A percentile compares a stretch with the other conserved stretches of the same genome.
Conservation (phyloP, 2,113 vertebrate species). For the Gymnocephalus cernua region DNA sequence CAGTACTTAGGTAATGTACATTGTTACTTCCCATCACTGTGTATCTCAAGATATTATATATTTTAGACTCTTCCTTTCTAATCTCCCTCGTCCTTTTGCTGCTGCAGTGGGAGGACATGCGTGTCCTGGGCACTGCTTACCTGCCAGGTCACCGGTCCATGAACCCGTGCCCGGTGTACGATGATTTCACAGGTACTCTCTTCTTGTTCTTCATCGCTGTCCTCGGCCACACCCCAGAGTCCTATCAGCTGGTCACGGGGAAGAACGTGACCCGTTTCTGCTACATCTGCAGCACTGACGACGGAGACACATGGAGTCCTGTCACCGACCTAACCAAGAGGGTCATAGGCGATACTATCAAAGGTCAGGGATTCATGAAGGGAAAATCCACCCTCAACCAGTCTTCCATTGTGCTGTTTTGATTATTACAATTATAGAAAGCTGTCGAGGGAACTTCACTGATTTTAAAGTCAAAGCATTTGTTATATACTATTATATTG, state of each 20-base stretch:
- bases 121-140: conserved; percentile 84
- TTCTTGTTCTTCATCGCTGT: conserved; percentile 96
- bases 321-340: conserved; percentile 89
- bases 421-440: not conserved
- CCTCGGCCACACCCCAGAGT: conserved; percentile 88
- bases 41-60: not conserved
- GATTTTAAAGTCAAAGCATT: not conserved
- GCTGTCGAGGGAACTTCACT: not conserved
- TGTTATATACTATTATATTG: too few relatives aligned
- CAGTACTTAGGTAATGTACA: too few relatives aligned
- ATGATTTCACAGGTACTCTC: conserved; percentile 82
- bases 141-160: conserved; percentile 92
- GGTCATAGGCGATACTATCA: conserved; percentile 90
- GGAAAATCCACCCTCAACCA: not conserved
- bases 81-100: not conserved
- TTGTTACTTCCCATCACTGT: too few relatives aligned
- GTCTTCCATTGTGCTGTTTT: not conserved
- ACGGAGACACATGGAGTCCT: conserved; percentile 89
- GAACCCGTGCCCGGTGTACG: conserved; percentile 95
- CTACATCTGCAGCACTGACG: conserved; percentile 88
- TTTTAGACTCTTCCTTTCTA: not conserved
- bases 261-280: conserved; percentile 92
- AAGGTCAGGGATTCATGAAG: conserved; percentile 72
- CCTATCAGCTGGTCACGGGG: conserved; percentile 91
- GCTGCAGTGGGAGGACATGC: conserved; percentile 92